These are phyloP conservation scores for Aurelia sp. DNA, from an alignment of 30 jellyfish, hydroid and myxozoan species.

Conservation along the genomic window DNA sequence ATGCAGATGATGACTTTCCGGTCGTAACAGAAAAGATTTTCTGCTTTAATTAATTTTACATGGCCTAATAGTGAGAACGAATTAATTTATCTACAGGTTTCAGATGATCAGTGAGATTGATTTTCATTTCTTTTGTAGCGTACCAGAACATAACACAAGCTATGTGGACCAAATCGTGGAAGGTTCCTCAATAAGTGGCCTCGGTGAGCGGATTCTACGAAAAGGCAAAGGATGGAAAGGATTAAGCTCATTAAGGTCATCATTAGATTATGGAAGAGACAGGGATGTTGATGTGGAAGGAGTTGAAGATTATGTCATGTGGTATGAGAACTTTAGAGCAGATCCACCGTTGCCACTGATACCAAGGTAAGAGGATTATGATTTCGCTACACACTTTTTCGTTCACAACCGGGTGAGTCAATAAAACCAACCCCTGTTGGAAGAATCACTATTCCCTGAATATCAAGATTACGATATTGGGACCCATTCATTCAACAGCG, in stretches of 20 bases:
- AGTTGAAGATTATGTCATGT: slow-evolving; percentile 91
- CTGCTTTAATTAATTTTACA: too few species aligned
- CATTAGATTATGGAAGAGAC: slow-evolving; percentile 89
- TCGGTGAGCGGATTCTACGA: slow-evolving; percentile 29
- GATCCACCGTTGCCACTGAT: slow-evolving; percentile 84
- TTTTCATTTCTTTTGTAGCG: slow-evolving; percentile 22
- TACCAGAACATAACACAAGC: slow-evolving; percentile 23
- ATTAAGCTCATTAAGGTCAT: slow-evolving; percentile 19
- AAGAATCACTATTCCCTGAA: too few species aligned
- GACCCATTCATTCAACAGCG: too few species aligned
- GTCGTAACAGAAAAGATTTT: too few species aligned
- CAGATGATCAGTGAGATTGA: background rate
- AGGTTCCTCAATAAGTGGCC: slow-evolving; percentile 68
- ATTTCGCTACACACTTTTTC: too few species aligned
- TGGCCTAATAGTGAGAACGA: background rate
- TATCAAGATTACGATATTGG: too few species aligned
- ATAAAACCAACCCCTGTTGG: too few species aligned
- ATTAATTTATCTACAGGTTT: background rate
- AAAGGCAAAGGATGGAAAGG: slow-evolving; percentile 46
- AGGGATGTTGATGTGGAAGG: slow-evolving; percentile 98
- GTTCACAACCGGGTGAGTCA: too few species aligned
- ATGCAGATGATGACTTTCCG: too few species aligned
- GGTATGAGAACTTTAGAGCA: slow-evolving; percentile 92
- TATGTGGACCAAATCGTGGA: slow-evolving; percentile 53
- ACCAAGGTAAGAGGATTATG: slow-evolving; percentile 74